Percentiles rank a stretch among this genome's conserved stretches.
These are phyloP conservation scores for Sebastes minor DNA, from an alignment of 2,797 vertebrate species.

Conservation along the genomic window DNA sequence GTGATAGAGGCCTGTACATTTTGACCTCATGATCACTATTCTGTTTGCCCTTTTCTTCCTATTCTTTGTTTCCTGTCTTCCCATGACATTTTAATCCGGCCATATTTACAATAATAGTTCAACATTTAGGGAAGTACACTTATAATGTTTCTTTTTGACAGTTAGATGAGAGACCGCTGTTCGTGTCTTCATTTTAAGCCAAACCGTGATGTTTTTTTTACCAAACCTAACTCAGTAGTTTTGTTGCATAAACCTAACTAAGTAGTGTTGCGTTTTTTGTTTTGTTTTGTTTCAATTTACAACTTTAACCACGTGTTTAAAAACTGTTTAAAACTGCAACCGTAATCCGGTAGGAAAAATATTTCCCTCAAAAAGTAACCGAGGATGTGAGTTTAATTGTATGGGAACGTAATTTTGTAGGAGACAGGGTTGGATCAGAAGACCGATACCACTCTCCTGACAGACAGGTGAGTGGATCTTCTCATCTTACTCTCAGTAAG, in stretches of 20 bases:
- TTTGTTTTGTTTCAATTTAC: too few species aligned
- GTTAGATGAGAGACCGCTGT: not conserved
- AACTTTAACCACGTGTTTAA: too few species aligned
- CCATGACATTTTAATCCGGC: not conserved
- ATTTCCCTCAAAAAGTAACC: too few species aligned
- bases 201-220: too few species aligned
- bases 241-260: too few species aligned
- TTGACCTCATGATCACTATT: not conserved
- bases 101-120: not conserved
- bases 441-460: not conserved
- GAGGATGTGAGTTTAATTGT: too few species aligned
- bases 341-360: too few species aligned
- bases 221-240: too few species aligned
- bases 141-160: not conserved
- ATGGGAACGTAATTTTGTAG: too few species aligned
- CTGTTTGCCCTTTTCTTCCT: not conserved
- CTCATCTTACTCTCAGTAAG: not conserved
- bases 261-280: too few species aligned
- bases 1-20: not conserved
- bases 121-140: not conserved
- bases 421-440: not conserved
- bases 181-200: rapidly evolving
- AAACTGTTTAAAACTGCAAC: too few species aligned
- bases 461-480: too few species aligned
- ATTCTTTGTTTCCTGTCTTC: not conserved